Evolutionary conservation across 2,888 invertebrate species (phyloP).

Genomic region (Drosophila fungiperda): DNA sequence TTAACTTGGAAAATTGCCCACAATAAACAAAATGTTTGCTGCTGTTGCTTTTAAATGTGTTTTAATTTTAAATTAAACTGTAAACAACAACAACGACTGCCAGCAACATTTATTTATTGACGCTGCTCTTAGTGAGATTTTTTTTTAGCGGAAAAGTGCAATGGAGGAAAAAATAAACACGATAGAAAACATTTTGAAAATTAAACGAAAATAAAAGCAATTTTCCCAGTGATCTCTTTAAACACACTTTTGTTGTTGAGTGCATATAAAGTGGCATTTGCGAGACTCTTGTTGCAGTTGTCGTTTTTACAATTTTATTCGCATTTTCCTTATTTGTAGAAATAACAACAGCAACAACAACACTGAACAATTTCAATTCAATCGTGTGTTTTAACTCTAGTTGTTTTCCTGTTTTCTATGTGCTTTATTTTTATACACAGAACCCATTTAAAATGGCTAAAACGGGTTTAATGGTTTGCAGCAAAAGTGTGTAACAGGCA

Average conservation of each 20-base stretch:
- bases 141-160: constrained; percentile 42
- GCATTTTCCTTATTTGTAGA: constrained; percentile 78
- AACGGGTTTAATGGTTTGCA: neutral
- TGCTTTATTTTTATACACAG: constrained; percentile 26
- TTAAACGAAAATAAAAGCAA: constrained; percentile 61
- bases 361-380: constrained; percentile 48
- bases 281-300: constrained; percentile 29
- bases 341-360: constrained; percentile 37
- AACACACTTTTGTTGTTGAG: constrained; percentile 16
- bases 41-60: constrained; percentile 53
- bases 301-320: constrained; percentile 50
- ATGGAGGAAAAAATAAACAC: constrained; percentile 12
- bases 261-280: constrained; percentile 60
- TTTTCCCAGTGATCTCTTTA: constrained; percentile 74
- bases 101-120: constrained; percentile 54
- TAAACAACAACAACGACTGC: constrained; percentile 64
- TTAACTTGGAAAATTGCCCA: constrained; percentile 69
- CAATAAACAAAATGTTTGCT: constrained; percentile 42
- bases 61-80: constrained; percentile 71
- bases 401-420: constrained; percentile 47
- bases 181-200: constrained; percentile 51
- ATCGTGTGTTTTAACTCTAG: constrained; percentile 41
- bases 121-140: constrained; percentile 50
- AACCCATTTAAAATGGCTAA: neutral
- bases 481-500: neutral